Evolutionary conservation across 2,113 vertebrate species (phyloP), one percentile per base, ranked within the genome.

Genomic region (Rostratula benghalensis): DNA sequence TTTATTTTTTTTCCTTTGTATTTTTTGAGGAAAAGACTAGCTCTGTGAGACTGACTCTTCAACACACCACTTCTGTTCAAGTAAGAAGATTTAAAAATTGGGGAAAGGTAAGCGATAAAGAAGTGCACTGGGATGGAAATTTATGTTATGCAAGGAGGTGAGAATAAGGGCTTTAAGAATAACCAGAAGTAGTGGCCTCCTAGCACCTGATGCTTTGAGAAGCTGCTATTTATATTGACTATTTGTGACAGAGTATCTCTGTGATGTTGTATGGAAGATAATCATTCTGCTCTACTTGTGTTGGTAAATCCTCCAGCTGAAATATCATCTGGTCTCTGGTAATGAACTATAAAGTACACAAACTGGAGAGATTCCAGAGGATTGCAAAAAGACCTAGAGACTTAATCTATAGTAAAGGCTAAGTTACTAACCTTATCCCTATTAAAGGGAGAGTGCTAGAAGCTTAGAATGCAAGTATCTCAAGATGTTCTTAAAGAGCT

Each of bases 241-340:
- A 27, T 60, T 87, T 90, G 35, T 91, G 84, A 64, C 39, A 75
- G 25, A 81, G 0, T 79, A 71, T 64, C 37, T 94, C 56, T 79
- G 59, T 56, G 60, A 73, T 85, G 48, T 5, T 85, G 48, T 5
- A 79, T 43, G 21, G 48, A 35, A 21, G 53, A 46, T 83, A 90
- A 88, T 90, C 87, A 53, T 85, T 88, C 78, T 85, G 82, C 75
- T 91, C 70, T 60, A 79, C 65, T 83, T 85, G 48, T 85, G 53
- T 59, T 94, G 57, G 64, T 82, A 53, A 85, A 53, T 85, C 21
- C 82, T 92, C 27, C 35, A 95, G 65, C 57, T 95, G 79, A 94
- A 96, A 92, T 90, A 57, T 5, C 35, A 35, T 69, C 78, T 85
- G 7, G 30, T 87, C 54, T 90, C 48, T 90, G n/a, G 39, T 80